Percentiles rank a stretch among this genome's conserved stretches.
Conservation (phyloP, 2,113 vertebrate species). For the Puntigrus tetrazona region DNA sequence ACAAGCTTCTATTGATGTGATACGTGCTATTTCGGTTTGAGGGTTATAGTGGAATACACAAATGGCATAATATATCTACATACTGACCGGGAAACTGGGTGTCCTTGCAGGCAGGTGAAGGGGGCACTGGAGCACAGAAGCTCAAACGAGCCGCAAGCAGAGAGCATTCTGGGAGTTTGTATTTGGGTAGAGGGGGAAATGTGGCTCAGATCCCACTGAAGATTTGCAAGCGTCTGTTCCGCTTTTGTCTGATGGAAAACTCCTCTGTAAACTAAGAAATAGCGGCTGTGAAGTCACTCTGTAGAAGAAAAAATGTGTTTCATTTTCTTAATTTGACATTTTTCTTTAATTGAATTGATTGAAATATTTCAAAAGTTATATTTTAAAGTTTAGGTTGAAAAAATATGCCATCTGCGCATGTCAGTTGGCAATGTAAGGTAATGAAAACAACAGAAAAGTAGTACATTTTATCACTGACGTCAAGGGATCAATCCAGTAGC, state of each 20-base stretch:
- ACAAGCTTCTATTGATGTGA: slow-evolving; percentile 8
- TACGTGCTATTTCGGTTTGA: slow-evolving; percentile 1
- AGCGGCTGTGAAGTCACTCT: neutral
- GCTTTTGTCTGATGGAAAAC: slow-evolving; percentile 27
- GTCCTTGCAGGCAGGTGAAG: slow-evolving; percentile 23
- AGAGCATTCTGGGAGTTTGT: slow-evolving; percentile 26
- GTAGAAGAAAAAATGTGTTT: slow-evolving; percentile 2
- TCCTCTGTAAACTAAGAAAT: neutral
- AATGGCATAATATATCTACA: slow-evolving; percentile 1
- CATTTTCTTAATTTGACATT: neutral
- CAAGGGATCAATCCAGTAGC: no score
- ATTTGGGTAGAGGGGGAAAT: neutral
- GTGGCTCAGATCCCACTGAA: slow-evolving; percentile 7
- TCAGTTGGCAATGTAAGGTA: no score
- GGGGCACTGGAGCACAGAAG: neutral
- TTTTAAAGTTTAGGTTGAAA: no score
- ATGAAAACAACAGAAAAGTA: no score
- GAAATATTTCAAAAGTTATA: no score
- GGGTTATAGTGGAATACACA: slow-evolving; percentile 24
- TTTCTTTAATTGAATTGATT: no score
- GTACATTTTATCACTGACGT: no score
- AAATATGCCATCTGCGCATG: no score
- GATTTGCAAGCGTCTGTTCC: neutral
- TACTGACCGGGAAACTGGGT: neutral
- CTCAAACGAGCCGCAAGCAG: slow-evolving; percentile 2